Evolutionary conservation across 2,797 vertebrate species (phyloP), one percentile per base, ranked within the genome.

Genomic region (Diglossa cyanea): DNA sequence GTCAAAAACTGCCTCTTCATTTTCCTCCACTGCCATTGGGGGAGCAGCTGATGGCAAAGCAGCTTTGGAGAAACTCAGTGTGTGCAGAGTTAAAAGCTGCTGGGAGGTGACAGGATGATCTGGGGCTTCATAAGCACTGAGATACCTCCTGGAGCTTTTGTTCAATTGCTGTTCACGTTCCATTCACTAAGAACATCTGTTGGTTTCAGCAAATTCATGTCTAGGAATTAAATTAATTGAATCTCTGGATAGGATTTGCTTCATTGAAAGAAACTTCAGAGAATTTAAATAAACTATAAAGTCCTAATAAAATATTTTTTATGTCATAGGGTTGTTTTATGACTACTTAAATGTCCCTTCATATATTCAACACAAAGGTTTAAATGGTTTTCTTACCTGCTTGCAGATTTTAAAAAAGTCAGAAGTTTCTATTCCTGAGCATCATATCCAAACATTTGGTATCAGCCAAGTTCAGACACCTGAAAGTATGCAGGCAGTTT

Each of bases 141-240:
- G 79, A 80, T 88, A 80, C 84, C 91, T 94, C 75, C 78, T 1
- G 10, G 50, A 91, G 92, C 54, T 89, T 80, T 91, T 66, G 81
- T 86, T 91, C 90, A 84, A 72, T 68, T 94, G 75, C 87, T 89
- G 5, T 72, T 96, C 85, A 90, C 78, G 35, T 86, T 92, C 91
- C 78, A 85, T 54, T 86, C 84, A 66, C 65, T 26, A 51, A 78
- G 85, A 96, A 76, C 68, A 78, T 67, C 91, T 94, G 81, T 75
- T 88, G 78, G 66, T 75, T 90, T 92, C 87, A 83, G 40, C 66
- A 88, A 94, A 77, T 83, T 94, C 84, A 87, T 75, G 57, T 55
- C 87, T 92, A 83, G 76, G 68, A 93, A 93, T 88, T 88, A 75
- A 90, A 88, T 87, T 86, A 95, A 90, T 93, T 91, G 66, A 77